Conservation (phyloP, 2,113 vertebrate genomes). For the Proterorhinus semilunaris region DNA sequence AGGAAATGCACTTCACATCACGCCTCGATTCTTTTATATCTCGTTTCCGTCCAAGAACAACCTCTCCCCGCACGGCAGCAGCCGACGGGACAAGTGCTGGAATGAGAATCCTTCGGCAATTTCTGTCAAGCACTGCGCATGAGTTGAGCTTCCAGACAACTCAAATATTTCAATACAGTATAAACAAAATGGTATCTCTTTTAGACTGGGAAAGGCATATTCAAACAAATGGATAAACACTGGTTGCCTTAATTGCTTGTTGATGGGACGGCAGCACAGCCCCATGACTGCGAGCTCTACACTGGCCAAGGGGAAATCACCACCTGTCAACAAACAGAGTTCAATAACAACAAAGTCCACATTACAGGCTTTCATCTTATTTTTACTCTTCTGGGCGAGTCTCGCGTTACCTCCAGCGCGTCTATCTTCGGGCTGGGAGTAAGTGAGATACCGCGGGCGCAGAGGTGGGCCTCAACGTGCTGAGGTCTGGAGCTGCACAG, state of each 20-base stretch:
- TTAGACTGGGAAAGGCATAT: no score
- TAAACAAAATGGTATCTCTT: no score
- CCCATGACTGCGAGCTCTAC: slow-evolving; percentile 11
- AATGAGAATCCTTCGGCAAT: neutral
- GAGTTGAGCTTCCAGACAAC: neutral
- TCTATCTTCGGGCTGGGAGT: slow-evolving; percentile 40
- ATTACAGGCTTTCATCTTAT: slow-evolving; percentile 19
- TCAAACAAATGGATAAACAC: neutral
- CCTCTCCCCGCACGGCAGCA: neutral
- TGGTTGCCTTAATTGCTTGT: slow-evolving; percentile 14
- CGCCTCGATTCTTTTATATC: slow-evolving; percentile 49
- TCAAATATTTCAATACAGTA: no score
- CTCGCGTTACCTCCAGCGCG: slow-evolving; percentile 35
- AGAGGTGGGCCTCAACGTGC: slow-evolving; percentile 9
- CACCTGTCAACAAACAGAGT: slow-evolving; percentile 32
- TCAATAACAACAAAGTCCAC: slow-evolving; percentile 40
- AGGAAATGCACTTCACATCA: slow-evolving; percentile 59
- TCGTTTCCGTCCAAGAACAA: slow-evolving; percentile 53
- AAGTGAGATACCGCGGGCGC: slow-evolving; percentile 40
- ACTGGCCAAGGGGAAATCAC: slow-evolving; percentile 18
- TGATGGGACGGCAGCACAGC: slow-evolving; percentile 9
- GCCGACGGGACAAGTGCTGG: slow-evolving; percentile 20
- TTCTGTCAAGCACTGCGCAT: slow-evolving; percentile 14
- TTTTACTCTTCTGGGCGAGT: slow-evolving; percentile 31
- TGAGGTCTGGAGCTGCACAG: slow-evolving; percentile 11